Conservation (phyloP, 2,888 invertebrate genomes). For the Drosophila diplacantha region DNA sequence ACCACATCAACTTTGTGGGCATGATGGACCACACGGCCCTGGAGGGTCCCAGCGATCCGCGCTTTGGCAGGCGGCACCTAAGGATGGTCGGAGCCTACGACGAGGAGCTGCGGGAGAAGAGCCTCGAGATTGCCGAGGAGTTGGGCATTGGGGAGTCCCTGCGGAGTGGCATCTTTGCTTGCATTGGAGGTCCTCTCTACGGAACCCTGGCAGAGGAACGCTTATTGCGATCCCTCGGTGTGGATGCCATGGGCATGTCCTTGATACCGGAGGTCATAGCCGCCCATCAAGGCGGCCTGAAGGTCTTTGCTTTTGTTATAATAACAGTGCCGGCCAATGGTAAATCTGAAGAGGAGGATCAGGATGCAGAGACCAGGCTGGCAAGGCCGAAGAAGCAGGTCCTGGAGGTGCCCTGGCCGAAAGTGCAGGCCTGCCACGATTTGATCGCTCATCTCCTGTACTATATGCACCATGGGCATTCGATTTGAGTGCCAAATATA, state of each 20-base stretch:
- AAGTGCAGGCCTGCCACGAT: conserved; percentile 82
- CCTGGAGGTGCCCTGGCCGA: conserved; percentile 12
- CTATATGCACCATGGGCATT: conserved; percentile 55
- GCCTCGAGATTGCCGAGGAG: conserved; percentile 83
- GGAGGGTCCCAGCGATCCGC: conserved; percentile 92
- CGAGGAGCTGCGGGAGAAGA: conserved; percentile 82
- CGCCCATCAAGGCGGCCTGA: conserved; percentile 93
- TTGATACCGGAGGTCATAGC: conserved; percentile 89
- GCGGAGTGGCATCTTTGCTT: conserved; percentile 94
- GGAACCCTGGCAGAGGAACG: conserved; percentile 95
- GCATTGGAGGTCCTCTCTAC: conserved; percentile 94
- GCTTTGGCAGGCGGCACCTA: conserved; percentile 95
- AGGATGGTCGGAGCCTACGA: conserved; percentile 94
- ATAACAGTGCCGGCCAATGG: conserved; percentile 82
- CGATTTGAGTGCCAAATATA: conserved; percentile 22
- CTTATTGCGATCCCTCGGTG: conserved; percentile 88
- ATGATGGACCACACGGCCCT: conserved; percentile 93
- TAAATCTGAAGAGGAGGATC: conserved; percentile 79
- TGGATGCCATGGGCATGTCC: conserved; percentile 91
- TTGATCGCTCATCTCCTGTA: conserved; percentile 82
- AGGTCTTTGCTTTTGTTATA: conserved; percentile 92
- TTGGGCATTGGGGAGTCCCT: conserved; percentile 84
- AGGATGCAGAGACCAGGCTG: conserved; percentile 77
- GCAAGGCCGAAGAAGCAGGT: background rate
- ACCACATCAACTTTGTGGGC: conserved; percentile 98